These are phyloP conservation scores for Cynaeus angustus DNA, from an alignment of 2,888 invertebrate species.

Conservation along the genomic window DNA sequence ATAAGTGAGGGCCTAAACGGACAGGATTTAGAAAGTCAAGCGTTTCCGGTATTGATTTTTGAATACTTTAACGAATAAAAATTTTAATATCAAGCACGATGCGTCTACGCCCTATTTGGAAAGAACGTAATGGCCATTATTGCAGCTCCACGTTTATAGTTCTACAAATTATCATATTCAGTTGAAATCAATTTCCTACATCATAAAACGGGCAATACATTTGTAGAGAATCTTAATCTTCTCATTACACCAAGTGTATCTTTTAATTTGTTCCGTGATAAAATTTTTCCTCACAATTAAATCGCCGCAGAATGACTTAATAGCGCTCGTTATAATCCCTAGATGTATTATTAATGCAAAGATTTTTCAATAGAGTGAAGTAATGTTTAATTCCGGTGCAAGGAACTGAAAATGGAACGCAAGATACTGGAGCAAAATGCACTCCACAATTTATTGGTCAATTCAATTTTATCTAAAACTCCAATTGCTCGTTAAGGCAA, in stretches of 20 bases:
- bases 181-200: slow-evolving; percentile 24
- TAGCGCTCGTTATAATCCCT: not conserved
- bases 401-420: slow-evolving; percentile 41
- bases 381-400: slow-evolving; percentile 29
- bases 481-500: slow-evolving; percentile 42
- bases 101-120: slow-evolving; percentile 15
- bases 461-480: slow-evolving; percentile 47
- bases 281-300: slow-evolving; percentile 25
- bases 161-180: slow-evolving; percentile 6
- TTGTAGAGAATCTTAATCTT: slow-evolving; percentile 25
- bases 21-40: not conserved
- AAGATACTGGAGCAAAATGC: slow-evolving; percentile 41
- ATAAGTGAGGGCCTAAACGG: slow-evolving; percentile 14
- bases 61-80: slow-evolving; percentile 17
- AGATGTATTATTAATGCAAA: slow-evolving; percentile 10
- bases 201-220: slow-evolving; percentile 15
- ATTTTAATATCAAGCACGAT: slow-evolving; percentile 16
- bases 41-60: no score
- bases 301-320: slow-evolving; percentile 13
- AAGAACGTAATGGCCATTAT: slow-evolving; percentile 9
- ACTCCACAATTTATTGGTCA: slow-evolving; percentile 43
- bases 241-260: slow-evolving; percentile 27
- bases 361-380: slow-evolving; percentile 14
- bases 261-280: slow-evolving; percentile 18
- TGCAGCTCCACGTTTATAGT: slow-evolving; percentile 6